These are phyloP conservation scores for Miltochrista miniata DNA, from an alignment of 2,888 invertebrate genomes.

Conservation along the genomic window DNA sequence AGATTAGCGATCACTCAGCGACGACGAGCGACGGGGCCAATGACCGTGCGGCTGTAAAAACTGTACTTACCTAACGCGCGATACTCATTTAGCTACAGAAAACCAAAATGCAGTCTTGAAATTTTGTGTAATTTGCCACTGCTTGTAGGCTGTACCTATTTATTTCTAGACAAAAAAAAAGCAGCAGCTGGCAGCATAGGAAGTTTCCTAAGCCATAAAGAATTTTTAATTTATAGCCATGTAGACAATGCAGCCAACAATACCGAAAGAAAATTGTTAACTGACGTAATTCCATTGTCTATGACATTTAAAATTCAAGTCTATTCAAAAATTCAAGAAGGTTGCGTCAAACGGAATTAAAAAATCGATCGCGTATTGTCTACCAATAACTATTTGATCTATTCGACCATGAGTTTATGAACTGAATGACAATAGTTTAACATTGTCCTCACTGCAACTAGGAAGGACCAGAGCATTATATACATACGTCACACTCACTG, in stretches of 20 bases:
- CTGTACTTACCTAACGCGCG: slow-evolving; percentile 4
- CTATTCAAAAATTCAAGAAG: neutral
- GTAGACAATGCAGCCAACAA: no score
- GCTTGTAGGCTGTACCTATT: no score
- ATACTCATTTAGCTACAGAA: neutral
- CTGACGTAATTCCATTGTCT: no score
- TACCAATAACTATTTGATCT: neutral
- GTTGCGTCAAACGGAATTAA: neutral
- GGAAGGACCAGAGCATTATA: no score
- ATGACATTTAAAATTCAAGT: no score
- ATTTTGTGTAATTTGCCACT: no score
- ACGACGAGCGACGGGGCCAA: slow-evolving; percentile 16
- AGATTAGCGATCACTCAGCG: slow-evolving; percentile 43
- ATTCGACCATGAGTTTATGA: neutral
- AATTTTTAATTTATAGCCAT: no score
- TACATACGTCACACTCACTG: no score
- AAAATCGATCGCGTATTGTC: neutral
- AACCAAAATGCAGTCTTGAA: slow-evolving; percentile 3
- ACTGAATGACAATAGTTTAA: neutral
- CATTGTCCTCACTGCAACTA: neutral
- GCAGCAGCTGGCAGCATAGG: neutral
- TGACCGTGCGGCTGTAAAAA: slow-evolving; percentile 16
- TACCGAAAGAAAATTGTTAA: no score
- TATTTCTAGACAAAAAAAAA: no score
- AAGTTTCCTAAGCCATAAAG: no score